Percentiles rank a stretch among this genome's conserved stretches.
Conservation (phyloP, 2,797 vertebrate genomes). For the Amphiprion clarkii region DNA sequence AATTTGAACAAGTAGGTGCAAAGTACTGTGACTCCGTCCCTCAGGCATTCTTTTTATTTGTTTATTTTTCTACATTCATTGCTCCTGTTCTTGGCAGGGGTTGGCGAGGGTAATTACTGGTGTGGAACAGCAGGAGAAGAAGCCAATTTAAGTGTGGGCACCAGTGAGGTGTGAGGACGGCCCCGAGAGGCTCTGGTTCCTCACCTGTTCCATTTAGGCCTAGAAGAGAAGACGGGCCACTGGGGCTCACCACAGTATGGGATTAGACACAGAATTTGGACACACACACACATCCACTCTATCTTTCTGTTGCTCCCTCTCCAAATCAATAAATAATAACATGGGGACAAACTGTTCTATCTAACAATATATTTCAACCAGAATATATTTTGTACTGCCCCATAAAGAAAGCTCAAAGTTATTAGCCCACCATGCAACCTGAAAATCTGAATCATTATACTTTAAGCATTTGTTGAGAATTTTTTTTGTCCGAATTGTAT, state of each 20-base stretch:
- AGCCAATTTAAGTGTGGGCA: conserved; percentile 78
- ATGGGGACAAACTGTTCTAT: conserved; percentile 49
- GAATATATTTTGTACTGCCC: conserved; percentile 31
- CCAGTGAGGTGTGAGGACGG: conserved; percentile 71
- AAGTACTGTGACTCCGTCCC: conserved; percentile 54
- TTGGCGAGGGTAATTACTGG: conserved; percentile 75
- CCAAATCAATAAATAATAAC: conserved; percentile 75
- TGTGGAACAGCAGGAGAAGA: conserved; percentile 76
- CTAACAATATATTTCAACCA: conserved; percentile 50
- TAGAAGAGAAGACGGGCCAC: conserved; percentile 60
- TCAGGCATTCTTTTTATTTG: conserved; percentile 66
- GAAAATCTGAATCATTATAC: conserved; percentile 40
- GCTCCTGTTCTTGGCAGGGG: conserved; percentile 52
- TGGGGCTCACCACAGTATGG: conserved; percentile 57
- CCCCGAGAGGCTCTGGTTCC: conserved; percentile 61
- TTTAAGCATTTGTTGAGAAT: neutral
- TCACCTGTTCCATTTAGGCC: conserved; percentile 78
- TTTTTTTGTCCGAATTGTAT: neutral
- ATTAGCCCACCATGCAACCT: conserved; percentile 26
- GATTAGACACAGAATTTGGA: conserved; percentile 77
- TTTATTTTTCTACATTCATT: conserved; percentile 76
- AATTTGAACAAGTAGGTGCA: conserved; percentile 57
- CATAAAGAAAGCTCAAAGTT: conserved; percentile 37
- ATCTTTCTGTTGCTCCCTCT: conserved; percentile 40
- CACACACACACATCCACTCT: conserved; percentile 45